These are phyloP conservation scores for Carassius auratus DNA, from an alignment of 2,113 vertebrate genomes.

Conservation along the genomic window DNA sequence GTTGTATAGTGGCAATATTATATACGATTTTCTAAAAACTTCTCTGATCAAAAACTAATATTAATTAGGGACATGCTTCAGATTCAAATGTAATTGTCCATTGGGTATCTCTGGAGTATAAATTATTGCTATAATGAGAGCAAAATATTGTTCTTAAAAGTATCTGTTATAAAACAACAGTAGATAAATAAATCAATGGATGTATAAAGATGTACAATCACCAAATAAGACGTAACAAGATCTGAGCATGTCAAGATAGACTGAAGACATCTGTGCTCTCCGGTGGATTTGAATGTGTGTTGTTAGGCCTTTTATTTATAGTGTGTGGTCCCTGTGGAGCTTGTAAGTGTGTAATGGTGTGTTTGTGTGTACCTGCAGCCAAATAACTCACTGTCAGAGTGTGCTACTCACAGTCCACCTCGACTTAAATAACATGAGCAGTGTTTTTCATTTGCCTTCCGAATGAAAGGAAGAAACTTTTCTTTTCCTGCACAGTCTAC, in stretches of 20 bases:
- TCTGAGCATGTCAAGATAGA: conserved; percentile 70
- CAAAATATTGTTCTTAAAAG: conserved; percentile 49
- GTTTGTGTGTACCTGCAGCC: conserved; percentile 72
- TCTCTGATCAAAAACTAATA: conserved; percentile 16
- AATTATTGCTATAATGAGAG: conserved; percentile 25
- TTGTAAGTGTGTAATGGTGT: conserved; percentile 75
- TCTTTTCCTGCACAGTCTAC: conserved; percentile 36
- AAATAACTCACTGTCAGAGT: conserved; percentile 78
- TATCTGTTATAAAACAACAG: conserved; percentile 48
- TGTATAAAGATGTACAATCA: conserved; percentile 44
- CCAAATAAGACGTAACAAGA: conserved; percentile 68
- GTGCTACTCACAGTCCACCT: conserved; percentile 65
- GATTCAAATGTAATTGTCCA: conserved; percentile 30
- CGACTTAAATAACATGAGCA: conserved; percentile 67
- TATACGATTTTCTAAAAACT: background rate
- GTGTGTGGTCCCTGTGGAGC: conserved; percentile 71
- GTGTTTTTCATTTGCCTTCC: conserved; percentile 62
- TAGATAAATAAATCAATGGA: conserved; percentile 64
- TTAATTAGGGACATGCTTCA: conserved; percentile 47
- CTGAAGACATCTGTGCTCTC: conserved; percentile 76
- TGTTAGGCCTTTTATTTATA: conserved; percentile 82
- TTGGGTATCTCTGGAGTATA: conserved; percentile 26
- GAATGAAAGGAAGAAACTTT: conserved; percentile 10
- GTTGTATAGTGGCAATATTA: no score
- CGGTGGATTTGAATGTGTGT: conserved; percentile 75